Base-by-base conservation (phyloP, 53 echinoderm and acorn worm genomes). In the Crossaster papposus region DNA sequence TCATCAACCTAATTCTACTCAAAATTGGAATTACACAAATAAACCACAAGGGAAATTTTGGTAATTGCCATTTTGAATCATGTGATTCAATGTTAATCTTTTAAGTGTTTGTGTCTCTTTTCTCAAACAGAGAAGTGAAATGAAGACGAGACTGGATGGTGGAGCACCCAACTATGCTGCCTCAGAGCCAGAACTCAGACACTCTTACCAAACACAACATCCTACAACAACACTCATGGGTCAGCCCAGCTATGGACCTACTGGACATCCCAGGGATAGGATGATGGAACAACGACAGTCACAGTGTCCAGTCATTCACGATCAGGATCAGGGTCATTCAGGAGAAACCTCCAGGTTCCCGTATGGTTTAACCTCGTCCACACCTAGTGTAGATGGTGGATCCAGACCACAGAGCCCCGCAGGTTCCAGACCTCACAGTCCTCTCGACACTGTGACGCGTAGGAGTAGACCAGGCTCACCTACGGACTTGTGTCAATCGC, bases 131-230 rank as follows among this genome's bases (percentile, higher is more conserved):
- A 74, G 85, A 74, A 14, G 63, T 14, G 83, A 83, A 37, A 83
- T 23, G 52, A 87, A 63, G 77, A 85, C 15, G 54, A 31, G 87
- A 36, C 75, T 87, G 12, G 77, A 87, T 22, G 87, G 87, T 17
- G 87, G 87, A 64, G 87, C 87, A 14, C 87, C 87, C 30, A 55
- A 87, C 77, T 87, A 87, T 15, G 58, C 86, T 0, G 58, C 77
- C 0, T 87, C 87, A 20, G 76, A 87, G 36, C 87, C 87, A 36
- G 87, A 87, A 36, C 77, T 87, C 1, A 35, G 87, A 77, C 72
- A 54, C 52, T n/a, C 50, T 36, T 70, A 68, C 85, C 85, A 72
- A 53, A 33, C 80, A 13, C 78, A 50, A 22, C 78, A 14, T 29
- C 26, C 64, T 11, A 64, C 81, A 32, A 65, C 24, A 64, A 36